Conservation (phyloP, 53 echinoderm and acorn worm genomes). For the Luidia sarsii region DNA sequence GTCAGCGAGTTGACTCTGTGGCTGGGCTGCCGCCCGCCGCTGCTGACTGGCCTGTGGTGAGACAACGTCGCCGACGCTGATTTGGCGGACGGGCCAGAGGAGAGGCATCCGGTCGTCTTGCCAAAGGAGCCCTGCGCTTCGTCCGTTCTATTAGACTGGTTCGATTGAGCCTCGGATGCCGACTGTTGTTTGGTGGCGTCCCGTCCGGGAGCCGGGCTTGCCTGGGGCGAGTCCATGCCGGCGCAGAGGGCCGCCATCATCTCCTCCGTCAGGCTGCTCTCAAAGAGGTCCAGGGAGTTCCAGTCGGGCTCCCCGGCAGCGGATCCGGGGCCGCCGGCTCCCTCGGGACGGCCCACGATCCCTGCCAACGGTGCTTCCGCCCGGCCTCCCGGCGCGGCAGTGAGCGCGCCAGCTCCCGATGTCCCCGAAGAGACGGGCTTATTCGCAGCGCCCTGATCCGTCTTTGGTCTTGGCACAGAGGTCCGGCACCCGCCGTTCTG, state of each 20-base stretch:
- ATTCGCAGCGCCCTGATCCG: neutral
- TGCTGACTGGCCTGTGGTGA: too few relatives aligned
- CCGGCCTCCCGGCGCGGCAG: too few relatives aligned
- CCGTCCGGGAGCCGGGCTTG: neutral
- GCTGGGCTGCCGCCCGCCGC: too few relatives aligned
- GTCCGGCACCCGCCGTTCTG: neutral
- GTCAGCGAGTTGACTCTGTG: neutral
- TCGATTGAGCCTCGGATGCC: too few relatives aligned
- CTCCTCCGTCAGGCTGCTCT: constrained; percentile 44
- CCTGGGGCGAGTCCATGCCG: constrained; percentile 35
- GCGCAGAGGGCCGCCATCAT: constrained; percentile 42
- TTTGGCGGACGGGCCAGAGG: neutral
- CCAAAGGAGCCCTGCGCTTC: neutral
- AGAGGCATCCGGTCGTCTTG: neutral
- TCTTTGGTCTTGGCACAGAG: neutral
- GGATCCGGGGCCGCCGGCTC: neutral
- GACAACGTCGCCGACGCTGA: neutral
- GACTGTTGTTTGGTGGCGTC: too few relatives aligned
- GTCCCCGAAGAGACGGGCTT: too few relatives aligned
- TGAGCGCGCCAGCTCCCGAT: too few relatives aligned
- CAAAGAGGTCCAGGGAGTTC: constrained; percentile 18
- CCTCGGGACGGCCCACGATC: too few relatives aligned
- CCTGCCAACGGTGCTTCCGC: too few relatives aligned
- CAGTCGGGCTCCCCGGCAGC: neutral
- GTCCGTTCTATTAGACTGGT: neutral